Base-by-base conservation (phyloP, 1,140 invertebrate genomes). In the Drosophila teissieri region DNA sequence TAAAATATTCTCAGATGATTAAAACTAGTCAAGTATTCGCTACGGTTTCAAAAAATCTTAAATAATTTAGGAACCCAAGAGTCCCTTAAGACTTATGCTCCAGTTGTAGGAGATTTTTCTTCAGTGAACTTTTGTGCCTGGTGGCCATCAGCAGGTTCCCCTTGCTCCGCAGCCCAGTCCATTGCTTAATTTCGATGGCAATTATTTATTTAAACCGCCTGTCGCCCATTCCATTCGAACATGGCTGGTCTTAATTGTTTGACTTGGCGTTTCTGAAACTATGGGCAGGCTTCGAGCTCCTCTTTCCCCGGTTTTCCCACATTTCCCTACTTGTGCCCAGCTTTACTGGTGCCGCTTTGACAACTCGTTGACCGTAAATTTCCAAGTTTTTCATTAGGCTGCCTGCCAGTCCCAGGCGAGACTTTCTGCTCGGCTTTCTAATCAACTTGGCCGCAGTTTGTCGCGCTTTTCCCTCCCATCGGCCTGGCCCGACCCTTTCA, bases 351-450 rank as follows among this genome's bases (percentile, higher is more conserved):
- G 83, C 58, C 80, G 78, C 84, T 88, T 83, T 88, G 83, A 88
- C 83, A 88, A 83, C 83, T 89, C 83, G 83, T 88, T 88, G 83
- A 88, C 83, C 83, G 83, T 88, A 89, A 89, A 88, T 88, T 88
- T 88, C 81, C 84, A 88, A 88, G 83, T 88, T 88, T 88, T 82
- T 88, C 83, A 88, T 88, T 88, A 88, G 82, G 83, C 74, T 60
- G 65, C 63, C 63, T 54, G 53, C 68, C 57, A 70, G 63, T 78
- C 60, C 78, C 69, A 46, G 68, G 61, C 61, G 80, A 65, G 64
- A 62, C 65, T 69, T 63, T 61, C 58, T 37, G 60, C 77, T 61
- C 53, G 73, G 73, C 67, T 89, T 89, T 88, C 83, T 88, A 88
- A 88, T 88, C 83, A 88, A 88, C 83, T 88, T 88, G 83, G 84